Conservation (phyloP, 2,797 vertebrate genomes). For the Tolypeutes matacus region DNA sequence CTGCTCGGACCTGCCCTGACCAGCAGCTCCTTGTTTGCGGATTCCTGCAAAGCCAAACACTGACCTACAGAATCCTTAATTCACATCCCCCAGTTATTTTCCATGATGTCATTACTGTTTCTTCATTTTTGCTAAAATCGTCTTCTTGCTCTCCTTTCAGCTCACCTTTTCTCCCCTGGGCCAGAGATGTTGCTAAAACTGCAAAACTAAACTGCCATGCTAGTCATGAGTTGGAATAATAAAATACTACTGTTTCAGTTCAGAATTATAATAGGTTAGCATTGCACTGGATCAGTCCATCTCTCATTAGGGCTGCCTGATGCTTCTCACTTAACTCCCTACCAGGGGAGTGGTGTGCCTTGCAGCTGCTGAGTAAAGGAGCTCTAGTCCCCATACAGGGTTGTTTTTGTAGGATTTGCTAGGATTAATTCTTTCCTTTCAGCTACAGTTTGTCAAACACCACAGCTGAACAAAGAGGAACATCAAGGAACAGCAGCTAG, state of each 20-base stretch:
- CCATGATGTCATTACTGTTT: not conserved
- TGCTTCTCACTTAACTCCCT: not conserved
- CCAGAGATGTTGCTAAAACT: not conserved
- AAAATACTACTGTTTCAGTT: not conserved
- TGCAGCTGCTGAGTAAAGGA: not conserved
- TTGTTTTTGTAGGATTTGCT: not conserved
- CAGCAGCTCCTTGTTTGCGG: rapidly evolving
- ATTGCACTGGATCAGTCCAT: not conserved
- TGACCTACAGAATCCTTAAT: too few relatives aligned
- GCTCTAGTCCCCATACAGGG: not conserved
- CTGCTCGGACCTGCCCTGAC: not conserved
- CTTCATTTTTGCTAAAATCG: not conserved
- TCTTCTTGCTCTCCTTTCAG: not conserved
- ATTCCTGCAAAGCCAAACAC: not conserved
- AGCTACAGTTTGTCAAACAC: conserved; percentile 5
- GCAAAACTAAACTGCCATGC: not conserved
- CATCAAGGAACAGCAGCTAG: conserved; percentile 10
- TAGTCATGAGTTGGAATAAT: not conserved
- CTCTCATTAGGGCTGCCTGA: not conserved
- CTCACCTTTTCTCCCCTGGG: not conserved
- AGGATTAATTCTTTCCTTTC: conserved; percentile 56
- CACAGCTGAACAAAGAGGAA: conserved; percentile 22
- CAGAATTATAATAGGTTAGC: not conserved
- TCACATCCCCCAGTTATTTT: not conserved
- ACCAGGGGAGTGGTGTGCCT: not conserved